These are phyloP conservation scores for Eupeodes luniger DNA, from an alignment of 2,888 invertebrate species.

Conservation along the genomic window DNA sequence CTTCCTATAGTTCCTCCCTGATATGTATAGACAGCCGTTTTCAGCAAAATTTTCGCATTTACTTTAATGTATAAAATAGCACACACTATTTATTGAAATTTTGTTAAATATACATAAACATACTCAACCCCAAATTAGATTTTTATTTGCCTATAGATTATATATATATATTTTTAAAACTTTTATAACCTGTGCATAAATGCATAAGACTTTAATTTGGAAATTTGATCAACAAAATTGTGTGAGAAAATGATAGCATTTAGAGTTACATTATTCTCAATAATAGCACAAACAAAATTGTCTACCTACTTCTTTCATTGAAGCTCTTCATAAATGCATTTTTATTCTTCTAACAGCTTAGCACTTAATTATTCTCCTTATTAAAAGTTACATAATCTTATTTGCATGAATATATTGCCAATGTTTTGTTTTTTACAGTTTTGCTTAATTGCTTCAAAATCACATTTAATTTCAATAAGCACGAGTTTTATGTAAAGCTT, in stretches of 20 bases:
- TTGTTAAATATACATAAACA: slow-evolving; percentile 18
- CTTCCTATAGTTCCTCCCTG: slow-evolving; percentile 65
- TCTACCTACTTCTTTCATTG: slow-evolving; percentile 57
- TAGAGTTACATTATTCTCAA: slow-evolving; percentile 36
- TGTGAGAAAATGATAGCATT: slow-evolving; percentile 45
- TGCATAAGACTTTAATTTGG: slow-evolving; percentile 14
- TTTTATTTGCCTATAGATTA: slow-evolving; percentile 5
- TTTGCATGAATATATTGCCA: slow-evolving; percentile 63
- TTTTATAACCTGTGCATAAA: slow-evolving; percentile 35
- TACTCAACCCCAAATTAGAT: slow-evolving; percentile 48
- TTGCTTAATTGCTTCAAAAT: slow-evolving; percentile 44
- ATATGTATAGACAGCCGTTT: slow-evolving; percentile 63
- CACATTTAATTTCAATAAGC: slow-evolving; percentile 43
- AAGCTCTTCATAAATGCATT: slow-evolving; percentile 52
- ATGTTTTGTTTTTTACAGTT: slow-evolving; percentile 27
- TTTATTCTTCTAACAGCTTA: slow-evolving; percentile 44
- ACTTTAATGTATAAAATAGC: slow-evolving; percentile 50
- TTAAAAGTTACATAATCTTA: slow-evolving; percentile 44
- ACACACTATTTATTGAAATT: slow-evolving; percentile 31
- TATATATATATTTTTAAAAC: background rate
- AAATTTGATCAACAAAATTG: slow-evolving; percentile 24
- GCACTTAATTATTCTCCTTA: slow-evolving; percentile 40
- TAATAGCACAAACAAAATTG: slow-evolving; percentile 54
- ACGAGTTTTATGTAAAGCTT: slow-evolving; percentile 39
- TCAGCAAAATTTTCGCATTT: slow-evolving; percentile 50